A percentile compares a stretch with the other conserved stretches of the same genome.
These are phyloP conservation scores for Noctua janthina DNA, from an alignment of 2,888 invertebrate genomes.

Conservation along the genomic window DNA sequence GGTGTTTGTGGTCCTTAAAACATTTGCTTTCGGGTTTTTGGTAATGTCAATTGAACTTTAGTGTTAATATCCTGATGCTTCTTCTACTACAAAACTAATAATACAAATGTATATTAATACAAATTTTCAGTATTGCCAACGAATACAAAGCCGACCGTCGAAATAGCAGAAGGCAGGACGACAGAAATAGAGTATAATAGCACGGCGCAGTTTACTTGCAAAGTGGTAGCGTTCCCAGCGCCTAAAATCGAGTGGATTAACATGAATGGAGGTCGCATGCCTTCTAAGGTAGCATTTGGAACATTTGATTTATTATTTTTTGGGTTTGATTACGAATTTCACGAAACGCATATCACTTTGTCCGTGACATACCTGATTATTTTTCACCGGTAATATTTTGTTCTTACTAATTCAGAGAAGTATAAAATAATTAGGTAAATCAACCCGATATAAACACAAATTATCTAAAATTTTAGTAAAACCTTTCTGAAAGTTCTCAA, in stretches of 20 bases:
- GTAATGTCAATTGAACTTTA: background rate
- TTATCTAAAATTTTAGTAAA: background rate
- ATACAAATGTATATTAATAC: too few relatives aligned
- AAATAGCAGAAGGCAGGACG: constrained; percentile 60
- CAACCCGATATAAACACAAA: background rate
- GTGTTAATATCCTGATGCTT: background rate
- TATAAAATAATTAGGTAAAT: background rate
- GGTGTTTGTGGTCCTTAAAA: background rate
- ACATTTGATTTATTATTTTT: background rate
- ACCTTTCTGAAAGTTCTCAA: background rate
- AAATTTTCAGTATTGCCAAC: constrained; percentile 20
- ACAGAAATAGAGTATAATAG: constrained; percentile 53
- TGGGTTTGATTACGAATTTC: background rate
- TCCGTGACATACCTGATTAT: background rate
- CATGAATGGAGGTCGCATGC: constrained; percentile 14
- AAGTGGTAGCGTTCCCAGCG: constrained; percentile 60
- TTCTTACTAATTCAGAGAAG: background rate
- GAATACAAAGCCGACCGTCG: constrained; percentile 42
- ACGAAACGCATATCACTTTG: background rate
- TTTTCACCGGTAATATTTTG: background rate
- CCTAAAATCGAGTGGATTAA: constrained; percentile 57
- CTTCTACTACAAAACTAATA: background rate
- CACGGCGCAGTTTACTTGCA: constrained; percentile 60
- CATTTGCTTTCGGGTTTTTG: background rate
- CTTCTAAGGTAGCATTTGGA: constrained; percentile 44